Evolutionary conservation across 2,113 vertebrate genomes (phyloP).

Genomic region (Saimiri boliviensis): DNA sequence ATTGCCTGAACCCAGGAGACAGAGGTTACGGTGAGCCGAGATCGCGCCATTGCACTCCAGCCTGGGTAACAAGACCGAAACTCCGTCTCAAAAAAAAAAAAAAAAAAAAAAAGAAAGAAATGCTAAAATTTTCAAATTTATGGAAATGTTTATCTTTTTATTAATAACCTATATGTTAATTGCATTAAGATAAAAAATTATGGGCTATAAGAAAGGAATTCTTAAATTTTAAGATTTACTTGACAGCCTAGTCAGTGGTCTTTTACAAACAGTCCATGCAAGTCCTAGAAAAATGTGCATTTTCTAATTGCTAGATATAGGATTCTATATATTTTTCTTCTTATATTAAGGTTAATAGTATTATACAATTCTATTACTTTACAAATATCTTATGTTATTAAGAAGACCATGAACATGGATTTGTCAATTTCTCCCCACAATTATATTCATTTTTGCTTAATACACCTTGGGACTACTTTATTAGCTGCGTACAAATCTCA

Average conservation of each 20-base stretch:
- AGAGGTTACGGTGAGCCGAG: too few relatives aligned
- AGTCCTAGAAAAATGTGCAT: slow-evolving; percentile 8
- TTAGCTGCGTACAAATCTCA: neutral
- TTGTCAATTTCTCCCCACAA: neutral
- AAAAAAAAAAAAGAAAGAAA: too few relatives aligned
- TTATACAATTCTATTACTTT: neutral
- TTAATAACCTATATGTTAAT: neutral
- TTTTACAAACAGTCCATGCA: neutral
- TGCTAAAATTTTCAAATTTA: neutral
- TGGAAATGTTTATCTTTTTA: neutral
- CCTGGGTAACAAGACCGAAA: too few relatives aligned
- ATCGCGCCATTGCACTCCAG: too few relatives aligned
- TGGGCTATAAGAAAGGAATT: neutral
- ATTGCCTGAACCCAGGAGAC: too few relatives aligned
- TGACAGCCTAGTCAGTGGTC: neutral
- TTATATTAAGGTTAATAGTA: neutral
- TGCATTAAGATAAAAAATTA: neutral
- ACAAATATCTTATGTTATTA: neutral
- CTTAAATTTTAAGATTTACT: slow-evolving; percentile 19
- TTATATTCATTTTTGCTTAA: neutral
- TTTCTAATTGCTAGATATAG: neutral
- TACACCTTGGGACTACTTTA: neutral
- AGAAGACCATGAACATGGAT: neutral
- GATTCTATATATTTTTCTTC: slow-evolving; percentile 1
- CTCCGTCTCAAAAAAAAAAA: too few relatives aligned